A percentile compares a stretch with the other conserved stretches of the same genome.
These are phyloP conservation scores for rat (Rattus norvegicus) DNA, from an alignment of 2,113 vertebrate genomes.

Conservation along the genomic window DNA sequence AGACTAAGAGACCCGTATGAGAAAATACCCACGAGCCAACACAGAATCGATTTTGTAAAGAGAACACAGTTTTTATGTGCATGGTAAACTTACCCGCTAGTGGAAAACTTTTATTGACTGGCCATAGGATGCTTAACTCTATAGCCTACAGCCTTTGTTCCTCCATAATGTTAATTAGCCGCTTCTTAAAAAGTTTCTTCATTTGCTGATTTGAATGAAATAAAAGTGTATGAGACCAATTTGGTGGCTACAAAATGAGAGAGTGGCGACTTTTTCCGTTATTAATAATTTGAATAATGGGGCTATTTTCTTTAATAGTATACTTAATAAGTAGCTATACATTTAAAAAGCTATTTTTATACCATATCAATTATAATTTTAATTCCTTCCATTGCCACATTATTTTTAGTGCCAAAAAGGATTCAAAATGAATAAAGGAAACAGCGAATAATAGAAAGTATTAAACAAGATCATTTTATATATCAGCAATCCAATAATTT, in stretches of 20 bases:
- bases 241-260: slow-evolving; percentile 58
- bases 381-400: slow-evolving; percentile 2
- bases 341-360: slow-evolving; percentile 48
- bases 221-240: slow-evolving; percentile 55
- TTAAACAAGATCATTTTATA: slow-evolving; percentile 38
- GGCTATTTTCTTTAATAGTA: slow-evolving; percentile 50
- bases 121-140: slow-evolving; percentile 3
- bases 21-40: slow-evolving; percentile 5
- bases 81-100: slow-evolving; percentile 20
- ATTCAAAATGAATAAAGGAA: slow-evolving; percentile 10
- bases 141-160: slow-evolving; percentile 25
- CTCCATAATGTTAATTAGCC: slow-evolving; percentile 37
- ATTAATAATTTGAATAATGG: slow-evolving; percentile 65
- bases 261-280: slow-evolving; percentile 63
- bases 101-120: slow-evolving; percentile 40
- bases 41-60: neutral
- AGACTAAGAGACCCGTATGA: slow-evolving; percentile 21
- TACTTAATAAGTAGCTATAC: slow-evolving; percentile 39
- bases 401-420: slow-evolving; percentile 28
- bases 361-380: slow-evolving; percentile 48
- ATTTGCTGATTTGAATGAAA: slow-evolving; percentile 58
- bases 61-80: slow-evolving; percentile 43
- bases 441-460: slow-evolving; percentile 12
- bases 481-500: slow-evolving; percentile 15
- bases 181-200: slow-evolving; percentile 41